Evolutionary conservation across 2,888 invertebrate genomes (phyloP).

Genomic region (Myathropa florea): DNA sequence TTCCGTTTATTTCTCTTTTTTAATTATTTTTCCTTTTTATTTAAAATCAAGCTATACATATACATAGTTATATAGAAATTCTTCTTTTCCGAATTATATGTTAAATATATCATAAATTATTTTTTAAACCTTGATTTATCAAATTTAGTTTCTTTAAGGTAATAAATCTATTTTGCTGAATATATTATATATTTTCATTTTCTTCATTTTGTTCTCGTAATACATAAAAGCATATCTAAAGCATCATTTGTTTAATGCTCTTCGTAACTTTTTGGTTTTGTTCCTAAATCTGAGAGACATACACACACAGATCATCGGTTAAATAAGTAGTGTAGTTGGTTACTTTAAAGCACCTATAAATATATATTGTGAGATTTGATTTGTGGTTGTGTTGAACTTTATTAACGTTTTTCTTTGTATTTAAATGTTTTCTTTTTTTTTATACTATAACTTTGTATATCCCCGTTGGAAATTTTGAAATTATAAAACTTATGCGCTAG

Average conservation of each 20-base stretch:
- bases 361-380: constrained; percentile 71
- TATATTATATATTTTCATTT: constrained; percentile 28
- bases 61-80: constrained; percentile 54
- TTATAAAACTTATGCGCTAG: constrained; percentile 44
- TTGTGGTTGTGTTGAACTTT: constrained; percentile 57
- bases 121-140: constrained; percentile 48
- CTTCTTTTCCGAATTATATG: constrained; percentile 15
- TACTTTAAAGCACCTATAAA: constrained; percentile 70
- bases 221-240: constrained; percentile 68
- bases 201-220: constrained; percentile 33
- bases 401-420: constrained; percentile 30
- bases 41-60: constrained; percentile 72
- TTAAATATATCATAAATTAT: constrained; percentile 33
- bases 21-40: constrained; percentile 31
- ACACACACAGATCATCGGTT: constrained; percentile 74
- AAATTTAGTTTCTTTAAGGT: constrained; percentile 48
- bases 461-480: constrained; percentile 12
- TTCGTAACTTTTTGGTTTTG: constrained; percentile 43
- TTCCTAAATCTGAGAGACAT: constrained; percentile 70
- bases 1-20: constrained; percentile 73
- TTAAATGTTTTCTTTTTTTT: constrained; percentile 25
- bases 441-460: constrained; percentile 8
- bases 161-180: constrained; percentile 57
- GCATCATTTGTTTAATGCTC: constrained; percentile 55
- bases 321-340: constrained; percentile 71